Evolutionary conservation across 2,797 vertebrate genomes (phyloP).

Genomic region (Mormyrops attenuatus): DNA sequence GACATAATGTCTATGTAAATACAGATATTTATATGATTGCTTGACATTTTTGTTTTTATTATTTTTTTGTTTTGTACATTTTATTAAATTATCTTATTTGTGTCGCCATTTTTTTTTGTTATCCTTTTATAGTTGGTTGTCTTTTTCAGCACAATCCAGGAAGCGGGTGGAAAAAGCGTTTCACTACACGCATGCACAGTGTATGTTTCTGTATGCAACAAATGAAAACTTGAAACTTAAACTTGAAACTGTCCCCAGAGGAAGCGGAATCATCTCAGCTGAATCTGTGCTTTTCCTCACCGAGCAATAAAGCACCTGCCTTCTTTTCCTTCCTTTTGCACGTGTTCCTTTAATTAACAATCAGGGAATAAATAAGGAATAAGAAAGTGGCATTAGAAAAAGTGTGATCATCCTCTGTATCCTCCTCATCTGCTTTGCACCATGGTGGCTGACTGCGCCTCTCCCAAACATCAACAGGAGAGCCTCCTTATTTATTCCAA

Average conservation of each 20-base stretch:
- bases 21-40: background rate
- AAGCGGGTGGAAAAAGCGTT: background rate
- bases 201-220: background rate
- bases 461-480: slow-evolving; percentile 26
- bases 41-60: background rate
- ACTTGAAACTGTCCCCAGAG: background rate
- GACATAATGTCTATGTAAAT: background rate
- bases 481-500: slow-evolving; percentile 54
- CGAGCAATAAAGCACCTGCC: background rate
- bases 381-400: background rate
- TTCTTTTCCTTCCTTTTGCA: background rate
- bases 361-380: background rate
- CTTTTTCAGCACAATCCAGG: background rate
- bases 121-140: background rate
- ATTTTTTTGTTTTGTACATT: background rate
- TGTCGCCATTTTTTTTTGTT: background rate
- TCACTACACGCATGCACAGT: background rate
- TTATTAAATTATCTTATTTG: background rate
- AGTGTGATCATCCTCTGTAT: background rate
- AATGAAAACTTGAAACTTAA: background rate
- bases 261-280: background rate
- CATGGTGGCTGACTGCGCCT: background rate
- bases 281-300: background rate
- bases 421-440: background rate
- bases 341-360: slow-evolving; percentile 8